A percentile compares a stretch with the other conserved stretches of the same genome.
Conservation (phyloP, 2,888 invertebrate genomes). For the Drosophila longiperda region DNA sequence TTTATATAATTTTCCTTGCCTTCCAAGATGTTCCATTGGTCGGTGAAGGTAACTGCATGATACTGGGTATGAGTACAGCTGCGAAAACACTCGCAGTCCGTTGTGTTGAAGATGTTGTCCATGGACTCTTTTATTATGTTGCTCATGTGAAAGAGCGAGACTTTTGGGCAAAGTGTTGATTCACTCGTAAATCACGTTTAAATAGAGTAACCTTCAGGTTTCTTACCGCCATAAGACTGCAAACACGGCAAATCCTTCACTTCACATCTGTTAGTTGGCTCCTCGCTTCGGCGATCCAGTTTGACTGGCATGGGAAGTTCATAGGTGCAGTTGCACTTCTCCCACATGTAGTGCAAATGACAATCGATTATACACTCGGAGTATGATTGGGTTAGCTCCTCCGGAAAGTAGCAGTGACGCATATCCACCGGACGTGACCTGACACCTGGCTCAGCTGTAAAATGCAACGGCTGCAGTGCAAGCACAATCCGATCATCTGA, state of each 20-base stretch:
- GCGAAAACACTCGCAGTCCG: conserved; percentile 71
- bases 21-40: conserved; percentile 18
- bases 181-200: accelerated
- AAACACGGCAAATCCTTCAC: conserved; percentile 53
- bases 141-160: conserved; percentile 60
- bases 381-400: conserved; percentile 39
- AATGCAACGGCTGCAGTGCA: conserved; percentile 64
- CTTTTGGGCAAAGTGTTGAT: conserved; percentile 25
- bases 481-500: conserved; percentile 65
- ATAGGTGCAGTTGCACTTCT: conserved; percentile 60
- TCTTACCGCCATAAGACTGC: conserved; percentile 40
- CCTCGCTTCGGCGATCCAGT: accelerated
- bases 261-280: background rate
- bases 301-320: conserved; percentile 2
- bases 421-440: conserved; percentile 49
- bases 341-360: conserved; percentile 54
- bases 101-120: conserved; percentile 50
- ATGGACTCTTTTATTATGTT: conserved; percentile 68
- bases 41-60: conserved; percentile 60
- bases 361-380: conserved; percentile 64
- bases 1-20: conserved; percentile 32
- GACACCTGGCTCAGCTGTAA: conserved; percentile 66
- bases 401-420: conserved; percentile 67
- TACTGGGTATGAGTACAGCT: conserved; percentile 71
- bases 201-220: background rate